Percentiles rank a stretch among this genome's conserved stretches.
These are phyloP conservation scores for Atrina japonica DNA, from an alignment of 2,888 invertebrate genomes.

Conservation along the genomic window DNA sequence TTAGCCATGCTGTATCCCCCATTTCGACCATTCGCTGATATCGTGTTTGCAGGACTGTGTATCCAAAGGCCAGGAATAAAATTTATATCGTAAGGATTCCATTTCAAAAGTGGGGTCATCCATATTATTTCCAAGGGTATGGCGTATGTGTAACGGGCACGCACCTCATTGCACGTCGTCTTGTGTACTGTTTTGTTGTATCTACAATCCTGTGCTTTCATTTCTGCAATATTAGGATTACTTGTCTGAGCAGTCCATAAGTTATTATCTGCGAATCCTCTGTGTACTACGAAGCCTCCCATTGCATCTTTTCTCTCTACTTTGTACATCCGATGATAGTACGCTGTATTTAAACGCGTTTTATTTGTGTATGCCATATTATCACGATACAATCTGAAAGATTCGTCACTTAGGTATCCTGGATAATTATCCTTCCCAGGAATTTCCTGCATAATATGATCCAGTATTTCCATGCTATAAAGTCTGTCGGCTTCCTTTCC, in stretches of 20 bases:
- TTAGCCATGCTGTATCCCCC: conserved; percentile 46
- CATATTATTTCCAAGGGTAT: conserved; percentile 73
- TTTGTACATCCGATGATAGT: conserved; percentile 59
- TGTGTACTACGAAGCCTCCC: conserved; percentile 49
- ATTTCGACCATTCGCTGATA: conserved; percentile 41
- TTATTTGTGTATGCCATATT: conserved; percentile 30
- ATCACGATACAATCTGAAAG: conserved; percentile 25
- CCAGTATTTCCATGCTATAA: conserved; percentile 51
- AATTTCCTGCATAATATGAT: conserved; percentile 64
- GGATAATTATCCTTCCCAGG: conserved; percentile 69
- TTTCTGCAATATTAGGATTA: conserved; percentile 39
- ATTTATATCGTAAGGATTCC: conserved; percentile 68
- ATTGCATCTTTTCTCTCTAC: conserved; percentile 53
- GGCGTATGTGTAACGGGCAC: conserved; percentile 63
- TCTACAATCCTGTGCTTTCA: conserved; percentile 33
- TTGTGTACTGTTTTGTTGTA: conserved; percentile 13
- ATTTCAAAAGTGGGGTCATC: conserved; percentile 67
- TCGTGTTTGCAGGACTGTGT: conserved; percentile 8
- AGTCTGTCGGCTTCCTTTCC: conserved; percentile 25
- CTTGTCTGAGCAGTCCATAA: conserved; percentile 52
- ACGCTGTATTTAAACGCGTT: conserved; percentile 52
- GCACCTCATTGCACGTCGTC: conserved; percentile 35
- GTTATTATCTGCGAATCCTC: conserved; percentile 55
- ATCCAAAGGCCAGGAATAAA: conserved; percentile 31
- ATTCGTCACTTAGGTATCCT: conserved; percentile 49